These are phyloP conservation scores for Drosophila pseudotakahashii DNA, from an alignment of 2,888 invertebrate genomes.

Conservation along the genomic window DNA sequence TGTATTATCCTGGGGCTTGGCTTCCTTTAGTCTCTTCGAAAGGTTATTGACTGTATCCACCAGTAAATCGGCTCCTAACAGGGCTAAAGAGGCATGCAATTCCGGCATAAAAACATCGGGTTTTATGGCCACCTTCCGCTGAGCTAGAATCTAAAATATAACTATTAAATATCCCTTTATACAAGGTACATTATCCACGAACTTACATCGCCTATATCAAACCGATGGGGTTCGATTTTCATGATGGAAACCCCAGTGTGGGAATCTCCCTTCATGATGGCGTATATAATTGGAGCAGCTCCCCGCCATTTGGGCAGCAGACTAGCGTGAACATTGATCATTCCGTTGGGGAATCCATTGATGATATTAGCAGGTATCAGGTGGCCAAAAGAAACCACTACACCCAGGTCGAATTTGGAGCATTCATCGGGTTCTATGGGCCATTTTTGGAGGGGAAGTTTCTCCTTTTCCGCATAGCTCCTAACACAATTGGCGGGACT, in stretches of 20 bases:
- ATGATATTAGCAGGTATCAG: conserved; percentile 92
- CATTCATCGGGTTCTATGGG: conserved; percentile 85
- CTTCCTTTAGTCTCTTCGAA: conserved; percentile 86
- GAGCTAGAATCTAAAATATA: conserved; percentile 83
- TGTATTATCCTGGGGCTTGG: conserved; percentile 86
- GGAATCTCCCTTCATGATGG: conserved; percentile 92
- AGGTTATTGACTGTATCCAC: conserved; percentile 87
- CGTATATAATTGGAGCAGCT: conserved; percentile 94
- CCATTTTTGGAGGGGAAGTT: conserved; percentile 89
- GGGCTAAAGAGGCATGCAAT: conserved; percentile 87
- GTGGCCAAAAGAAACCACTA: conserved; percentile 97
- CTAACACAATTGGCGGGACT: conserved; percentile 88
- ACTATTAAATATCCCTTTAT: not conserved
- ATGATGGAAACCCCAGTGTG: conserved; percentile 94
- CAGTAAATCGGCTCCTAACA: conserved; percentile 89
- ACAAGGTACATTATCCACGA: accelerated
- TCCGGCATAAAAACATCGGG: conserved; percentile 88
- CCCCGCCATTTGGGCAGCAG: conserved; percentile 96
- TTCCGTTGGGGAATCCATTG: conserved; percentile 92
- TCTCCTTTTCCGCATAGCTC: conserved; percentile 87
- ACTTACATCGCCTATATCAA: conserved; percentile 90
- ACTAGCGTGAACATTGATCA: conserved; percentile 97
- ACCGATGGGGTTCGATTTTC: conserved; percentile 92
- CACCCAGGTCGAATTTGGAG: conserved; percentile 90
- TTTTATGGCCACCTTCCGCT: conserved; percentile 86